These are phyloP conservation scores for Bugula neritina DNA, from an alignment of 2,888 invertebrate genomes.

Conservation along the genomic window DNA sequence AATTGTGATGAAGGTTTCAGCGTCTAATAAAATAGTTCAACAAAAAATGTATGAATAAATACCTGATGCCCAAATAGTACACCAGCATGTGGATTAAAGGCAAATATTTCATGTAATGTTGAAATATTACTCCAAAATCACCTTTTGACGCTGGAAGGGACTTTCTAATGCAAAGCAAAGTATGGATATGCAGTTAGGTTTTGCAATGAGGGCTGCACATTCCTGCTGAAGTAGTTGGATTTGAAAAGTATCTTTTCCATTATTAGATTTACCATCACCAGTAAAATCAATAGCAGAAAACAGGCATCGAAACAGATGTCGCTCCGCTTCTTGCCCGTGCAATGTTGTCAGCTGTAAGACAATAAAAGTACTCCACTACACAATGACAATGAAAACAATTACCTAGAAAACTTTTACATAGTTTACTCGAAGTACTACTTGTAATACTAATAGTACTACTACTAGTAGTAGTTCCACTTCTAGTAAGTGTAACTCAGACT, in stretches of 20 bases:
- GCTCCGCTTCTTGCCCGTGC: conserved; percentile 93
- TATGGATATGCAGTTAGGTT: conserved; percentile 78
- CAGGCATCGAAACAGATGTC: conserved; percentile 89
- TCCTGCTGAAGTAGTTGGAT: conserved; percentile 72
- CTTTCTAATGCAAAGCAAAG: conserved; percentile 82
- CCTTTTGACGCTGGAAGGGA: conserved; percentile 70
- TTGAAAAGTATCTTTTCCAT: conserved; percentile 57
- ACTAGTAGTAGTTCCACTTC: too few species aligned
- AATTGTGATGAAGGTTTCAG: conserved; percentile 73
- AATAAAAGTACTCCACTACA: conserved; percentile 30
- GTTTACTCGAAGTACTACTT: too few species aligned
- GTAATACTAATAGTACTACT: too few species aligned
- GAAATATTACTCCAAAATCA: too few species aligned
- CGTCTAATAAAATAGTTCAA: too few species aligned
- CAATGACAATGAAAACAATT: too few species aligned
- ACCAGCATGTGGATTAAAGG: too few species aligned
- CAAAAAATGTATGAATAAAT: too few species aligned
- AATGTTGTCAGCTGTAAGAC: conserved; percentile 72
- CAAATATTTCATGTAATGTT: too few species aligned
- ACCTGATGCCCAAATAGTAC: too few species aligned
- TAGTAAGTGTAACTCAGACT: too few species aligned
- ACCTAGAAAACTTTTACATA: too few species aligned
- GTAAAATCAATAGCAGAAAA: conserved; percentile 81
- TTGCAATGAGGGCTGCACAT: conserved; percentile 71
- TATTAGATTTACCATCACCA: conserved; percentile 55